These are phyloP conservation scores for Tetramorium alpestre DNA, from an alignment of 1,140 invertebrate genomes.

Conservation along the genomic window DNA sequence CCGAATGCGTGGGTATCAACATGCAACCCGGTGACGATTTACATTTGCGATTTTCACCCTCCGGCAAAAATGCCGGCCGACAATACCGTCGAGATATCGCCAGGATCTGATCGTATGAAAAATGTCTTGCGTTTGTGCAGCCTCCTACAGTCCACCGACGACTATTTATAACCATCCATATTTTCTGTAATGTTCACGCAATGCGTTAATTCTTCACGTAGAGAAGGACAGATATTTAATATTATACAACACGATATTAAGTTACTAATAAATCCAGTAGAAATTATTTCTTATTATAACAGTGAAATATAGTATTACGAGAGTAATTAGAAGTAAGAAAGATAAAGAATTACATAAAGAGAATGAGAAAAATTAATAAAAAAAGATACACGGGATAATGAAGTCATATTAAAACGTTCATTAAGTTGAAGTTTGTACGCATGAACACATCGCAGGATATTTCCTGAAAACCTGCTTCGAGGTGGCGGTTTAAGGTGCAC, in stretches of 20 bases:
- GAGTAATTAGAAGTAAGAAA: background rate
- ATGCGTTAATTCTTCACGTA: slow-evolving; percentile 18
- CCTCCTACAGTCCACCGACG: slow-evolving; percentile 47
- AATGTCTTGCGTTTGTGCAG: slow-evolving; percentile 52
- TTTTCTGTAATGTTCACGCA: slow-evolving; percentile 18
- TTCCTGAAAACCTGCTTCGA: slow-evolving; percentile 63
- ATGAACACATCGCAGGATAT: background rate
- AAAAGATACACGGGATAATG: background rate
- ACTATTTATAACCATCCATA: slow-evolving; percentile 46
- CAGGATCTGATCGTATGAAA: slow-evolving; percentile 49
- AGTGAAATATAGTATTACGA: background rate
- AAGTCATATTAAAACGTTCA: background rate
- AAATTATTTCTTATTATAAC: background rate
- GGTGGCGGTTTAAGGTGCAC: slow-evolving; percentile 75
- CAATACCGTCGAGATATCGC: slow-evolving; percentile 52
- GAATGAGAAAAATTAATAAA: background rate
- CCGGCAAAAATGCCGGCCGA: slow-evolving; percentile 47
- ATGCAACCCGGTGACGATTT: slow-evolving; percentile 61
- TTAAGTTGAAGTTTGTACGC: background rate
- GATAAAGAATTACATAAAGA: background rate
- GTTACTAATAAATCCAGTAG: background rate
- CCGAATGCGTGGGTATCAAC: slow-evolving; percentile 56
- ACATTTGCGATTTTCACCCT: slow-evolving; percentile 61
- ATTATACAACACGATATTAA: background rate
- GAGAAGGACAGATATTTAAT: background rate